These are phyloP conservation scores for Python bivittatus DNA, from an alignment of 2,113 vertebrate species.

Conservation along the genomic window DNA sequence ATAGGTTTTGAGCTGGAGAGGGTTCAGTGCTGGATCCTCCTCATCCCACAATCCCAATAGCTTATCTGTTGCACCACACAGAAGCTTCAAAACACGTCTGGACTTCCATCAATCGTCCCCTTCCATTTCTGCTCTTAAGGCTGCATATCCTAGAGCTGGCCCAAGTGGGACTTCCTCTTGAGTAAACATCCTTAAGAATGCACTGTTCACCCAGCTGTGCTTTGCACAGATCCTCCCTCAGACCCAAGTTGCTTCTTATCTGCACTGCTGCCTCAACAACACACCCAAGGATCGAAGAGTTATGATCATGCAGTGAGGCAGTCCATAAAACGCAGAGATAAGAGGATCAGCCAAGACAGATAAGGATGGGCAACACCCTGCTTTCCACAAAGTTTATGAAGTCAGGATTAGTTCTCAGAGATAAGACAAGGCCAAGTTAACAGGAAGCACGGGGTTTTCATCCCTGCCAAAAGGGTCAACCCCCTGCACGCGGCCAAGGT, in stretches of 20 bases:
- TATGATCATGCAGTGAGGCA: background rate
- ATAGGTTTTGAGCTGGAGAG: background rate
- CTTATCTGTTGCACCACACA: background rate
- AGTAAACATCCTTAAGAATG: background rate
- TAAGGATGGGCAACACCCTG: background rate
- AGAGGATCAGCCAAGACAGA: background rate
- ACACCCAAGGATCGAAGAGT: background rate
- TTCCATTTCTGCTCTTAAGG: background rate
- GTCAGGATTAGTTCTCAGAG: background rate
- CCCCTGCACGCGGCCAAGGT: background rate
- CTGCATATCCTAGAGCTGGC: too few relatives aligned
- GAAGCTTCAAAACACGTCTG: background rate
- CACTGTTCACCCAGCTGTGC: background rate
- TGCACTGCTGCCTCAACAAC: background rate
- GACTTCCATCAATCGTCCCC: too few relatives aligned
- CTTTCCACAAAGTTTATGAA: background rate
- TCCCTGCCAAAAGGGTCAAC: background rate
- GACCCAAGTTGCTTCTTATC: background rate
- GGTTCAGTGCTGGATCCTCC: background rate
- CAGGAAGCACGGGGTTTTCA: background rate
- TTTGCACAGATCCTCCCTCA: background rate
- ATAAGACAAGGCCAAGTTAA: background rate
- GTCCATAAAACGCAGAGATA: slow-evolving; percentile 22
- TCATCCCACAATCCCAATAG: background rate
- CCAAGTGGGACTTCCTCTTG: background rate